These are phyloP conservation scores for Stomatorhinus ivindoensis DNA, from an alignment of 2,113 vertebrate genomes.

Conservation along the genomic window DNA sequence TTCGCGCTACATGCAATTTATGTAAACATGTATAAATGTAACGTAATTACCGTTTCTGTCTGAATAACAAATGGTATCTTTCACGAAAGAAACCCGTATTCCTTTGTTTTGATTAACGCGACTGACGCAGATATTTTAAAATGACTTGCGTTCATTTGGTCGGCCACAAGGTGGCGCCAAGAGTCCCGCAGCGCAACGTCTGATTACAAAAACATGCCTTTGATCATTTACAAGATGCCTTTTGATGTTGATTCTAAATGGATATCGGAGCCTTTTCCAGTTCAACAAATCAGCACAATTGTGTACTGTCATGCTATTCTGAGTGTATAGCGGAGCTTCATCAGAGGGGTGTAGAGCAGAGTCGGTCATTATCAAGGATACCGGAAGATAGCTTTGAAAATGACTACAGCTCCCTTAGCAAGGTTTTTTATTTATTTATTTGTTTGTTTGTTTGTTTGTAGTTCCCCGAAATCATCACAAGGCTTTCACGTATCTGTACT, in stretches of 20 bases:
- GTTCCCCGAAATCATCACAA: neutral
- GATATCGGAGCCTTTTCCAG: neutral
- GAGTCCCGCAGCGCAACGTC: too few species aligned
- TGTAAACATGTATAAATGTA: neutral
- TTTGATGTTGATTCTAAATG: neutral
- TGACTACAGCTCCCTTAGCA: neutral
- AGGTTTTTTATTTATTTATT: neutral
- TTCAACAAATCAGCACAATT: neutral
- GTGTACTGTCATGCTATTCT: neutral
- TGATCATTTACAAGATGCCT: neutral
- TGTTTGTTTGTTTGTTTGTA: neutral
- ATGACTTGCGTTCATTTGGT: neutral
- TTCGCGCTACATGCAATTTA: neutral
- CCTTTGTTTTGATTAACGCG: conserved; percentile 6
- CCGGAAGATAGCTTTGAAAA: neutral
- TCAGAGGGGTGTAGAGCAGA: neutral
- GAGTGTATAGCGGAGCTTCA: neutral
- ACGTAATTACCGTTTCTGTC: neutral
- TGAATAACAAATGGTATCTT: neutral
- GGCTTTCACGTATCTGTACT: neutral
- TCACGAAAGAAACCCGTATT: neutral
- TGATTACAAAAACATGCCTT: neutral
- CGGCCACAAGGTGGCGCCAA: conserved; percentile 11
- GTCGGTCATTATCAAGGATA: neutral
- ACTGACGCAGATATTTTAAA: neutral